These are phyloP conservation scores for Ranitomeya variabilis DNA, from an alignment of 2,113 vertebrate genomes.

Conservation along the genomic window DNA sequence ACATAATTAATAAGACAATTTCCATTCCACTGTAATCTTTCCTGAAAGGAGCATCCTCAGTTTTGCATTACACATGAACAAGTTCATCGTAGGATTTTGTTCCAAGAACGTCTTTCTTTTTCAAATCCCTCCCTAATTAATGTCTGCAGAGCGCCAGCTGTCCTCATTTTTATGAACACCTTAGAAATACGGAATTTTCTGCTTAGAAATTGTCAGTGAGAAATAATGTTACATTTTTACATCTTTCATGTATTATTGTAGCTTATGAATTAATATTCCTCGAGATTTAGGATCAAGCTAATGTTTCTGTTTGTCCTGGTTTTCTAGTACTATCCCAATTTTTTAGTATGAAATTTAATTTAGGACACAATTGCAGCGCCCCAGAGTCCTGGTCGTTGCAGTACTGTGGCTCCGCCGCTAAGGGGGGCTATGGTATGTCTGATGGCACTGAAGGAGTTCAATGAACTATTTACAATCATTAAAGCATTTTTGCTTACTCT, in stretches of 20 bases:
- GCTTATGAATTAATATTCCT: neutral
- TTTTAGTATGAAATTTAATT: neutral
- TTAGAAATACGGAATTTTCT: neutral
- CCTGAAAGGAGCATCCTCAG: conserved; percentile 41
- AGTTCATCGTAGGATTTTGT: conserved; percentile 31
- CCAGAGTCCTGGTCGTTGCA: no score
- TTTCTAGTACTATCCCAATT: neutral
- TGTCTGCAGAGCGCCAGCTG: conserved; percentile 37
- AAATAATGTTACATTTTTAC: neutral
- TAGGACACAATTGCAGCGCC: neutral
- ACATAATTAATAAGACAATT: conserved; percentile 52
- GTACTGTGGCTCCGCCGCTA: no score
- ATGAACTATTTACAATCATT: no score
- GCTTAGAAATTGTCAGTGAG: neutral
- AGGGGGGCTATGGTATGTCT: no score
- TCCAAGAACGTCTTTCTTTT: conserved; percentile 24
- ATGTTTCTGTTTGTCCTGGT: neutral
- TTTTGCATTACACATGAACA: conserved; percentile 47
- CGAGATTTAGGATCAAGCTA: neutral
- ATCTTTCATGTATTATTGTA: neutral
- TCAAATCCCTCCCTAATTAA: conserved; percentile 15
- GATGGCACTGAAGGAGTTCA: no score
- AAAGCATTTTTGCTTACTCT: no score
- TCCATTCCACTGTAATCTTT: conserved; percentile 33
- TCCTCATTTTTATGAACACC: conserved; percentile 11